Evolutionary conservation across 1,140 invertebrate species (phyloP).

Genomic region (Brachionus manjavacas): DNA sequence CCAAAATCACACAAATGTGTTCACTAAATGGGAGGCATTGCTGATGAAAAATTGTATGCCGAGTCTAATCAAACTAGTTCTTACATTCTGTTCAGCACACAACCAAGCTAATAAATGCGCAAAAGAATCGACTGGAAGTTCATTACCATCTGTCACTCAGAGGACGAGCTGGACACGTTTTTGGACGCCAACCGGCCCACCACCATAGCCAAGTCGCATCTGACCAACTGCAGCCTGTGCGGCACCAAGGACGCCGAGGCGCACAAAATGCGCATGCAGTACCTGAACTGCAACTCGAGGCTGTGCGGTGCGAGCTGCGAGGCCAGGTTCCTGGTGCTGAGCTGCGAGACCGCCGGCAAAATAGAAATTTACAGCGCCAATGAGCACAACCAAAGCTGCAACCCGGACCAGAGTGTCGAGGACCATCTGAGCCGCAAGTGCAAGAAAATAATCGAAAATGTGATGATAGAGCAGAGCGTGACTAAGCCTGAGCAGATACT

Average conservation of each 20-base stretch:
- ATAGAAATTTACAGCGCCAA: not conserved
- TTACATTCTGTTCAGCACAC: not conserved
- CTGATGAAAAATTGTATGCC: not conserved
- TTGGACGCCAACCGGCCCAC: not conserved
- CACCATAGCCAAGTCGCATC: not conserved
- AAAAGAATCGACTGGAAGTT: constrained; percentile 20
- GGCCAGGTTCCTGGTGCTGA: not conserved
- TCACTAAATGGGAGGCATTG: not conserved
- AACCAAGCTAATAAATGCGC: not conserved
- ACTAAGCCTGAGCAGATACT: not conserved
- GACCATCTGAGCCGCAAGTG: constrained; percentile 1
- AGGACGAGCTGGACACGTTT: not conserved
- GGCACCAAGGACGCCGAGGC: not conserved
- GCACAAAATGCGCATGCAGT: constrained; percentile 1
- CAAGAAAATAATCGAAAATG: constrained; percentile 5
- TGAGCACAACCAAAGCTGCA: not conserved
- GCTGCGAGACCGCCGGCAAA: not conserved
- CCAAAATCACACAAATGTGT: not conserved
- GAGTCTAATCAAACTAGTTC: not conserved
- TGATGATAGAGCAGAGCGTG: not conserved
- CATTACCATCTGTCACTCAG: not conserved
- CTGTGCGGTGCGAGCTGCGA: not conserved
- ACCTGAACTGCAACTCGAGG: not conserved
- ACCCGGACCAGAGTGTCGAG: not conserved
- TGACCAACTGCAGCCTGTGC: not conserved